These are phyloP conservation scores for Betta splendens DNA, from an alignment of 2,797 vertebrate species.

Conservation along the genomic window DNA sequence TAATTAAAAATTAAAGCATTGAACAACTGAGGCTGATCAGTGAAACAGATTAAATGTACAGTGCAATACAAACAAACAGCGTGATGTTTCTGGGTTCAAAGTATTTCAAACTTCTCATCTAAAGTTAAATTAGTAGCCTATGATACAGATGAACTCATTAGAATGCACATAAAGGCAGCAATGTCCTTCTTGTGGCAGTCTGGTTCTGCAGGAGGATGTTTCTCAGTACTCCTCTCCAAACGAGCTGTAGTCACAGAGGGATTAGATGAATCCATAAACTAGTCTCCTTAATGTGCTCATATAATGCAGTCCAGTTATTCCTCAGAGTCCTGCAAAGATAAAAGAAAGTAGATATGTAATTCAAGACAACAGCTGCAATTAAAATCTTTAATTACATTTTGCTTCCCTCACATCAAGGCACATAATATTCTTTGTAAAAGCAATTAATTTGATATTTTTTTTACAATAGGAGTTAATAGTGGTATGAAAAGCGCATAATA, in stretches of 20 bases:
- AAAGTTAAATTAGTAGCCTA: background rate
- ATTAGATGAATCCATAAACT: constrained; percentile 43
- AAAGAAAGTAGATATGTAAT: constrained; percentile 33
- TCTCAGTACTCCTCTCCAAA: constrained; percentile 57
- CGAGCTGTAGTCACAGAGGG: constrained; percentile 36
- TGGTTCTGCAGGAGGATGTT: constrained; percentile 49
- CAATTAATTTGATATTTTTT: constrained; percentile 21
- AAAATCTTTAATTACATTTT: constrained; percentile 38
- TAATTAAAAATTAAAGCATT: constrained; percentile 31
- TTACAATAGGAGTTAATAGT: constrained; percentile 5
- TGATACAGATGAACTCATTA: constrained; percentile 12
- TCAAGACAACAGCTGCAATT: constrained; percentile 34
- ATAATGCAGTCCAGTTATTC: constrained; percentile 41
- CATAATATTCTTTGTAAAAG: constrained; percentile 20
- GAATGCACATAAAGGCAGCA: constrained; percentile 35
- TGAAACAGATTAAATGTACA: constrained; percentile 26
- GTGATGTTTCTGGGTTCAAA: constrained; percentile 27
- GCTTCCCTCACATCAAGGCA: background rate
- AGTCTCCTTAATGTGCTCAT: constrained; percentile 36
- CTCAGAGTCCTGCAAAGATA: constrained; percentile 49
- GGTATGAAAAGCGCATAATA: constrained; percentile 28
- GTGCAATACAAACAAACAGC: constrained; percentile 29
- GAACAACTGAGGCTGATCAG: background rate
- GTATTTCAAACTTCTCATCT: constrained; percentile 34
- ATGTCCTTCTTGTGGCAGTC: constrained; percentile 18